These are phyloP conservation scores for Saccopteryx bilineata DNA, from an alignment of 2,113 vertebrate species.

Conservation along the genomic window DNA sequence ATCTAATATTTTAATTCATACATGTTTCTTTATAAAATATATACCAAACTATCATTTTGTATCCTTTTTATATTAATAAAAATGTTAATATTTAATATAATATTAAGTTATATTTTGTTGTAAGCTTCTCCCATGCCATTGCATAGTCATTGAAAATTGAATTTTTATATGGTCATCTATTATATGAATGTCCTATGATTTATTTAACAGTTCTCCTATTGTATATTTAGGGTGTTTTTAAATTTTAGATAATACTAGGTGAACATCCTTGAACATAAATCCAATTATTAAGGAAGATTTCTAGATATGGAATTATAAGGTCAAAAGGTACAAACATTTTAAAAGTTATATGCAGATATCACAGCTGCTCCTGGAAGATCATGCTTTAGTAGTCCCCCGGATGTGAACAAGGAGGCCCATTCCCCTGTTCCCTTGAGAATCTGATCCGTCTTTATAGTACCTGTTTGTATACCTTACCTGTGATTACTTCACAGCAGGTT, in stretches of 20 bases:
- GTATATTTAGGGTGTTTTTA: background rate
- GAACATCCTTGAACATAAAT: background rate
- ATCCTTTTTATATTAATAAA: constrained; percentile 1
- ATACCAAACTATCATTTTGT: background rate
- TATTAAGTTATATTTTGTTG: background rate
- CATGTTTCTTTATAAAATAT: constrained; percentile 29
- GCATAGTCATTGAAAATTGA: background rate
- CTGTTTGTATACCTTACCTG: background rate
- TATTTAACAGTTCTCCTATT: background rate
- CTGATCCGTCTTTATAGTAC: background rate
- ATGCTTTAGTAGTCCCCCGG: background rate
- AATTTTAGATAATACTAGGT: background rate
- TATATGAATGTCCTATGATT: background rate
- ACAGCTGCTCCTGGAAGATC: background rate
- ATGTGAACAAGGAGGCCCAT: background rate
- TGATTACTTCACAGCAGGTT: background rate
- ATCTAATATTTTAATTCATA: constrained; percentile 55
- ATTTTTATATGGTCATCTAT: background rate
- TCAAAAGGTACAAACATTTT: background rate
- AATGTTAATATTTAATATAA: too few species aligned
- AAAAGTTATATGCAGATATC: background rate
- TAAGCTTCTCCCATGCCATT: background rate
- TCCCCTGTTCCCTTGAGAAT: background rate
- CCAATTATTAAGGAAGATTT: background rate
- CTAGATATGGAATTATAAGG: constrained; percentile 27